Base-by-base conservation (phyloP, 2,113 vertebrate genomes). In the Saimiri boliviensis region DNA sequence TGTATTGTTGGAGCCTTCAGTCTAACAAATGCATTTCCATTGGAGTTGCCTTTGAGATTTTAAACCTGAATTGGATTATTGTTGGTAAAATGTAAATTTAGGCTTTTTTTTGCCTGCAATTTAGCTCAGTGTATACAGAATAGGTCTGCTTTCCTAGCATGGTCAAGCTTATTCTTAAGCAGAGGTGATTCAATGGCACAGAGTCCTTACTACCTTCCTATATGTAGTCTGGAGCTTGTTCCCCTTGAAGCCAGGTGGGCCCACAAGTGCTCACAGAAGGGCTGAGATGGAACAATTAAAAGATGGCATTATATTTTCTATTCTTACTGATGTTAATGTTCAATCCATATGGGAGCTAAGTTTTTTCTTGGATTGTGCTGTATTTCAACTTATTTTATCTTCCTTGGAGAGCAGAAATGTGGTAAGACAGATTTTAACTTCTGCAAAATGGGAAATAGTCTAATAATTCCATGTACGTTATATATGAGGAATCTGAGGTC, bases 11-110 rank as follows among this genome's bases (percentile, higher is more conserved):
- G 83, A 98, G 58, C 91, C 92, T 97, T 96, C 97, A 96, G 94
- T 97, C 91, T 96, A 97, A 95, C 49, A 97, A 98, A 97, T 47
- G 96, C 49, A 84, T 97, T 98, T 98, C 93, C 95, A 96, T 87
- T 71, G 96, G 95, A 98, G 92, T 87, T 96, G 94, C 92, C 91
- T 97, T 68, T n/a, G 96, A 89, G 93, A 97, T 97, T 98, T 98
- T 82, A 97, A 96, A 96, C 89, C 76, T 88, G 35, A 96, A 97
- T 96, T 97, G 83, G 96, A 98, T 98, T 98, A 97, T 63, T 85
- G 40, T 93, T 97, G 93, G 89, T 91, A 68, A 91, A 97, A 17
- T 96, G 60, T 96, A 95, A 97, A 96, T 86, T 73, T 84, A 96
- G 93, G 37, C 76, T 91, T n/a, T 37, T n/a, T 37, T 9, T 2